Conservation (phyloP, 2,797 vertebrate species). For the Epinephelus awoara region DNA sequence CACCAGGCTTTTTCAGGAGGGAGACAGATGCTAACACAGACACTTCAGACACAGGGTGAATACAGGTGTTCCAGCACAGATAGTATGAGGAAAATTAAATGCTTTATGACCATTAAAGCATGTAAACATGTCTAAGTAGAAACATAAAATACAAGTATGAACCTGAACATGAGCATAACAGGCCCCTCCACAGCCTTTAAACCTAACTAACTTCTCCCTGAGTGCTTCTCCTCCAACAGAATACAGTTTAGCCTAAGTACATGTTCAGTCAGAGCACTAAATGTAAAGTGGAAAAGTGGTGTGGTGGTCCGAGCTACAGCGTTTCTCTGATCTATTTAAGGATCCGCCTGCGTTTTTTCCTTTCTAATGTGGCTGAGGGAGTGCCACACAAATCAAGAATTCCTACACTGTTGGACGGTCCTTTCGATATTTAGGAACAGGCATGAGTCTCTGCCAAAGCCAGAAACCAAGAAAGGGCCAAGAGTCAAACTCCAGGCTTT, state of each 20-base stretch:
- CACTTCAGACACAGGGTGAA: no score
- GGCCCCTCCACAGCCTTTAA: no score
- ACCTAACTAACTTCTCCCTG: not conserved
- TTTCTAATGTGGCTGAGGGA: conserved; percentile 75
- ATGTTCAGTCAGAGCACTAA: not conserved
- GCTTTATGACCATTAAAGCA: no score
- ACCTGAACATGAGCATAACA: no score
- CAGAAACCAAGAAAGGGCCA: conserved; percentile 36
- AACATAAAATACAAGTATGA: no score
- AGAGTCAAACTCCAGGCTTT: conserved; percentile 21
- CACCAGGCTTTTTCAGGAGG: no score
- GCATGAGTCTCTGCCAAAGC: conserved; percentile 54
- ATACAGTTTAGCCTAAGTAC: not conserved
- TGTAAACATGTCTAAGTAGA: no score
- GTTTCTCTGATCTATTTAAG: conserved; percentile 70
- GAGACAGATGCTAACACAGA: no score
- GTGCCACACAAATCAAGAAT: conserved; percentile 69
- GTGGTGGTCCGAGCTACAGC: conserved; percentile 35
- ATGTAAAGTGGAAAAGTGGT: conserved; percentile 54
- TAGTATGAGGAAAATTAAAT: no score
- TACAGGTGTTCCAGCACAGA: no score
- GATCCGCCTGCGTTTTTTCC: conserved; percentile 40
- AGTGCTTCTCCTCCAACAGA: not conserved
- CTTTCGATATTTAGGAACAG: conserved; percentile 52
- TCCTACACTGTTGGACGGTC: conserved; percentile 60